phyloP scores from a whole-genome alignment of 37 sponge, comb jelly and placozoan genomes.

The Aphrocallistes beatrix region DNA sequence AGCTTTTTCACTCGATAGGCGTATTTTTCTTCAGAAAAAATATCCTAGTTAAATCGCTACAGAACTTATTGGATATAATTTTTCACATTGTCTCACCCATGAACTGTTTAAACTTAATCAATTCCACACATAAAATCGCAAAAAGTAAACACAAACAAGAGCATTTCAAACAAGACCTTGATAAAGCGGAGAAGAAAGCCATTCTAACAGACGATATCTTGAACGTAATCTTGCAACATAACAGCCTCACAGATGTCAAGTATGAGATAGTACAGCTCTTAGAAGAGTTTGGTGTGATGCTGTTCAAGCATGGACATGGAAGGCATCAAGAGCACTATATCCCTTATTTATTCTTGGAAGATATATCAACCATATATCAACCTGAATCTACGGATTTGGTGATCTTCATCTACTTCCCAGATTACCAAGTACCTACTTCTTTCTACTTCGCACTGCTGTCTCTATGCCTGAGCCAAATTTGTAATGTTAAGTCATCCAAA shows the following conservation, averaged over 20 bases:
- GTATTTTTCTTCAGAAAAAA: background rate
- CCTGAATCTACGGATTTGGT: background rate
- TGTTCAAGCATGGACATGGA: background rate
- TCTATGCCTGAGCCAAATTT: background rate
- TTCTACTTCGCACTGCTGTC: background rate
- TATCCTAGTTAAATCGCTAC: background rate
- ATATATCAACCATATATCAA: background rate
- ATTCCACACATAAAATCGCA: background rate
- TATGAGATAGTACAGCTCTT: background rate
- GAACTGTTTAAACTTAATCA: background rate
- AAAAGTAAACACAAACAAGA: background rate
- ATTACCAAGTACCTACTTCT: background rate
- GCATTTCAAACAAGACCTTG: background rate
- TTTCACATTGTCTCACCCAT: background rate
- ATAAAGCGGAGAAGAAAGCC: background rate
- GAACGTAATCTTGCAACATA: background rate
- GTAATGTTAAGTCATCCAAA: too few relatives aligned
- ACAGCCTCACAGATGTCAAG: constrained; percentile 1
- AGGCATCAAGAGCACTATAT: background rate
- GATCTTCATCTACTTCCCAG: background rate
- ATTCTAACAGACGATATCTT: background rate
- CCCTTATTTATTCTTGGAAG: background rate
- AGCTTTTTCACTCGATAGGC: constrained; percentile 16
- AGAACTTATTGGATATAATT: background rate
- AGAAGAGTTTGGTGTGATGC: background rate